These are phyloP conservation scores for Sycobia sp. DNA, from an alignment of 1,140 invertebrate genomes.

Conservation along the genomic window DNA sequence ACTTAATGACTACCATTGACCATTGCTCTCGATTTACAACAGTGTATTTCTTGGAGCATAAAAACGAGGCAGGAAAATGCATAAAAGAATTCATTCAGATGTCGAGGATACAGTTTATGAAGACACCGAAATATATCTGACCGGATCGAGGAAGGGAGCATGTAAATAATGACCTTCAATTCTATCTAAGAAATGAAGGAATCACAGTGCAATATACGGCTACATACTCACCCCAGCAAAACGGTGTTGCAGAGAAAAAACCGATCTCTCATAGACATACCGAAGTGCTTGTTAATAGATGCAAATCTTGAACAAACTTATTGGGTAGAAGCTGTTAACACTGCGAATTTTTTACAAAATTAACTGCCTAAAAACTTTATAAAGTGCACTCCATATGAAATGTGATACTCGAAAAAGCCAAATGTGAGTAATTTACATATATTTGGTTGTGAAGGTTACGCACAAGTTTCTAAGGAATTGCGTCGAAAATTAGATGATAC, in stretches of 20 bases:
- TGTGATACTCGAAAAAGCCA: constrained; percentile 43
- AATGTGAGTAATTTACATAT: constrained; percentile 31
- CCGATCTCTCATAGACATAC: constrained; percentile 47
- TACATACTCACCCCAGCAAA: neutral
- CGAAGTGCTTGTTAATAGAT: constrained; percentile 47
- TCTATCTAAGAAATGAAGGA: neutral
- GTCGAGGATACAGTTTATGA: constrained; percentile 31
- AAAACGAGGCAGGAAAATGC: neutral
- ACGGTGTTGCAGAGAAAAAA: constrained; percentile 38
- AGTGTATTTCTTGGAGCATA: neutral
- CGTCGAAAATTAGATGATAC: neutral
- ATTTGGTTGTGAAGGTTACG: constrained; percentile 27
- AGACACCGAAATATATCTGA: neutral
- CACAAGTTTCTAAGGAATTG: constrained; percentile 19
- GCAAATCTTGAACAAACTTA: constrained; percentile 41
- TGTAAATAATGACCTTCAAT: neutral
- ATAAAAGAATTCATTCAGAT: neutral
- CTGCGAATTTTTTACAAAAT: constrained; percentile 37
- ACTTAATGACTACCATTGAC: constrained; percentile 14
- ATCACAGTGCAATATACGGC: neutral
- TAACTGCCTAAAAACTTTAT: constrained; percentile 9
- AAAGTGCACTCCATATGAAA: constrained; percentile 46
- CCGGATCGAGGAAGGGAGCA: neutral
- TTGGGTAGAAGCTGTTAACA: constrained; percentile 54
- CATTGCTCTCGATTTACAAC: neutral